Percentiles rank a stretch among this genome's conserved stretches.
These are phyloP conservation scores for Calephelis virginiensis DNA, from an alignment of 1,140 invertebrate species.

Conservation along the genomic window DNA sequence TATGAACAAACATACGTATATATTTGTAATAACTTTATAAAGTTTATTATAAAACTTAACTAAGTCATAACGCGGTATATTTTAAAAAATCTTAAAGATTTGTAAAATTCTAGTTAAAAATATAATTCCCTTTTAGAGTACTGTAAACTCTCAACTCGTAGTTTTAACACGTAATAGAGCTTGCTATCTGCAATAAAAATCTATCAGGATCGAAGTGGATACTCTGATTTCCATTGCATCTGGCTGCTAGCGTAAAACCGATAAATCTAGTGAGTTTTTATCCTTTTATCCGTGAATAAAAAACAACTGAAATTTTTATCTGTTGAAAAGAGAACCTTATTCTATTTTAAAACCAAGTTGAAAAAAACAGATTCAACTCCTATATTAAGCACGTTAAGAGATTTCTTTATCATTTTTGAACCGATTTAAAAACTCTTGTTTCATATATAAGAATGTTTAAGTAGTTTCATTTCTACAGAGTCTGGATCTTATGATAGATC, in stretches of 20 bases:
- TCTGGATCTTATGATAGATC: no score
- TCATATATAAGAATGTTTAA: no score
- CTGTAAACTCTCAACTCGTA: not conserved
- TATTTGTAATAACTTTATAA: no score
- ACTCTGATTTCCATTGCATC: conserved; percentile 8
- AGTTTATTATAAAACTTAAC: no score
- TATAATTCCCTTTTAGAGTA: not conserved
- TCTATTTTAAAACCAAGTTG: not conserved
- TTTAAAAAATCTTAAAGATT: not conserved
- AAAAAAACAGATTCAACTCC: no score
- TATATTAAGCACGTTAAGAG: no score
- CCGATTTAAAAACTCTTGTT: not conserved
- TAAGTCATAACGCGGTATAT: no score
- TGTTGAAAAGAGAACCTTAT: conserved; percentile 1
- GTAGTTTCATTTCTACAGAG: no score
- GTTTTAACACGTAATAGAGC: not conserved
- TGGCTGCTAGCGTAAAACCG: conserved; percentile 1
- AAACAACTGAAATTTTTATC: conserved; percentile 4
- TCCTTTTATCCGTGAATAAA: not conserved
- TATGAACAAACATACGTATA: no score
- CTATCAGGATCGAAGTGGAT: conserved; percentile 9
- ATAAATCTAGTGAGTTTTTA: conserved; percentile 10
- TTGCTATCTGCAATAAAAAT: conserved; percentile 7
- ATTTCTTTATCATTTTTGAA: no score
- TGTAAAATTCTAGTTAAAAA: not conserved